A percentile compares a stretch with the other conserved stretches of the same genome.
Conservation (phyloP, 2,113 vertebrate species). For the Falco punctatus region DNA sequence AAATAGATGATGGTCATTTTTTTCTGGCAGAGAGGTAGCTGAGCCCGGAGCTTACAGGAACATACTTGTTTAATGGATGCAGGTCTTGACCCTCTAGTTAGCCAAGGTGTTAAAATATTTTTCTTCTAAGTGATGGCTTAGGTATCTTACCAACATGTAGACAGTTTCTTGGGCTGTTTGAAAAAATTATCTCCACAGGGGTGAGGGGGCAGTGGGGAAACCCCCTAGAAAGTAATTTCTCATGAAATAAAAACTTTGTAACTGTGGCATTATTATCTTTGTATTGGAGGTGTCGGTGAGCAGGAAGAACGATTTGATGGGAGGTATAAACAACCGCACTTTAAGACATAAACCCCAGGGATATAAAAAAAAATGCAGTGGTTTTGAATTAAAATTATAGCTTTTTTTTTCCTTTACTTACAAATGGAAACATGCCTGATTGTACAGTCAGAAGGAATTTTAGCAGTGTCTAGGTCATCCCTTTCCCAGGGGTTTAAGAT, state of each 20-base stretch:
- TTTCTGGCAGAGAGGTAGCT: background rate
- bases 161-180: background rate
- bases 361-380: background rate
- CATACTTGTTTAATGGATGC: background rate
- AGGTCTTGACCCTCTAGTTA: background rate
- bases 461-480: background rate
- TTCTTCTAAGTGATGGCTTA: background rate
- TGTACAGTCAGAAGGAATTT: background rate
- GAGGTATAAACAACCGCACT: background rate
- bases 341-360: rapidly evolving
- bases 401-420: background rate
- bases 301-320: background rate
- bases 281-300: background rate
- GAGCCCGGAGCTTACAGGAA: background rate
- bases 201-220: background rate
- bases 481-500: background rate
- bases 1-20: background rate
- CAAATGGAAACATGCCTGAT: background rate
- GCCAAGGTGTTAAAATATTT: background rate
- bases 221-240: background rate
- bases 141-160: background rate
- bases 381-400: background rate
- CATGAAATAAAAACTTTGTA: background rate
- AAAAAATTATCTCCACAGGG: background rate
- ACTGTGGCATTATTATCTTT: background rate